Base-by-base conservation (phyloP, 2,888 invertebrate species). In the Escarpia spicata region DNA sequence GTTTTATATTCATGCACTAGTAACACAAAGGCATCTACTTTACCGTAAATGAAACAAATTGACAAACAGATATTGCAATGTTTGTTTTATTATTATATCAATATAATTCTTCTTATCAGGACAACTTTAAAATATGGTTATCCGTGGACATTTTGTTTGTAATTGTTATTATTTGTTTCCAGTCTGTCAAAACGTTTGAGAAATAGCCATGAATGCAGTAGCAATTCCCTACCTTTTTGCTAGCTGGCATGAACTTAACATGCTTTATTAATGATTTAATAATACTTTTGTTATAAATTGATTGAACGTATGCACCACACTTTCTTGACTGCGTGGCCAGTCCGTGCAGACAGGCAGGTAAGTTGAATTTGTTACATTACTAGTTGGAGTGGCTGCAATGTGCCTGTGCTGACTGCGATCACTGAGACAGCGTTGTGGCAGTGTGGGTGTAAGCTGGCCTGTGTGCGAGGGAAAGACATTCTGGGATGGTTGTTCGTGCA, bases 291-390 rank as follows among this genome's bases (percentile, higher is more conserved):
- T 75, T 75, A 75, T n/a, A 6, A 75, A 75, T 75, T 26, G 26
- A 26, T 75, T 15, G 75, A 75, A 19, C 75, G 75, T 26, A 75
- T 75, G 26, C 75, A 6, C n/a, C 26, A 26, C 75, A 75, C 75
- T 75, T 60, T 45, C 45, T 45, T 75, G n/a, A 26, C 6, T 75
- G 75, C 2, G 26, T 12, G 12, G 52, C 2, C 12, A 52, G 52
- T 75, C 75, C n/a, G 3, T 26, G n/a, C 75, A 75, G 75, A n/a
- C 75, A 75, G n/a, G 75, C 75, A 75, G 75, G 75, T 75, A 75
- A 75, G 75, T 75, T 75, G 75, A 75, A 75, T 75, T 75, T 75
- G 52, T 75, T 75, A 75, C 75, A 75, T 75, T 75, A 15, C 75
- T 75, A 75, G 75, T 75, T 26, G 19, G 75, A 75, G 75, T 75